Conservation (phyloP, 1,140 invertebrate species). For the silkworm (Bombyx mori) region DNA sequence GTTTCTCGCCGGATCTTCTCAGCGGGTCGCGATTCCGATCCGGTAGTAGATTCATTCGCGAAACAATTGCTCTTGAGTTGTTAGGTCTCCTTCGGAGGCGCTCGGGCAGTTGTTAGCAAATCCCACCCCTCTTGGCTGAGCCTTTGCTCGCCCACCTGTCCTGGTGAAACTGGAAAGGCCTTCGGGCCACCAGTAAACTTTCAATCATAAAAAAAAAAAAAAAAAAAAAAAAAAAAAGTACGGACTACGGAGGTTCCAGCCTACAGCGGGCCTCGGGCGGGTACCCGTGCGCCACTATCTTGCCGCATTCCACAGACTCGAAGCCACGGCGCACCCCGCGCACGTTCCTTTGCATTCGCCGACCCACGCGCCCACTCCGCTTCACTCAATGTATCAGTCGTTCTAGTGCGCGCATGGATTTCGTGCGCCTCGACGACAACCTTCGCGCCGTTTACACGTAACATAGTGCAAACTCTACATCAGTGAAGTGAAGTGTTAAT, state of each 20-base stretch:
- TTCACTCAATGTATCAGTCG: constrained; percentile 36
- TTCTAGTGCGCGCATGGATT: constrained; percentile 41
- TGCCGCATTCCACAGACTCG: constrained; percentile 59
- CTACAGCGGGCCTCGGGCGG: constrained; percentile 40
- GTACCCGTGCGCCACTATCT: constrained; percentile 57
- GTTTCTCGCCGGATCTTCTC: too few species aligned
- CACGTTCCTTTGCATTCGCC: constrained; percentile 61
- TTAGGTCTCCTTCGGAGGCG: too few species aligned
- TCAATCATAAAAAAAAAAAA: too few species aligned
- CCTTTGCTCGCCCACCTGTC: too few species aligned
- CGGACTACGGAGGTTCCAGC: constrained; percentile 27
- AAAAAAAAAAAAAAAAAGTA: too few species aligned
- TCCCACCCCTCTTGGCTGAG: too few species aligned
- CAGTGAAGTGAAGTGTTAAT: constrained; percentile 62
- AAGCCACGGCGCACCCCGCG: constrained; percentile 59
- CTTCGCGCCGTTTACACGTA: constrained; percentile 22
- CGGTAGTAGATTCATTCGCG: too few species aligned
- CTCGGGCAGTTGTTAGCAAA: too few species aligned
- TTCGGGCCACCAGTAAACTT: too few species aligned
- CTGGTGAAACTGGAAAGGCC: too few species aligned
- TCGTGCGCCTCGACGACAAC: constrained; percentile 34
- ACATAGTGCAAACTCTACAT: constrained; percentile 33
- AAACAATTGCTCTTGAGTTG: too few species aligned
- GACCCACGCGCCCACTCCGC: constrained; percentile 58
- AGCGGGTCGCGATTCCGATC: too few species aligned